Base-by-base conservation (phyloP, 2,888 invertebrate genomes). In the Agonopterix alstromeriana region DNA sequence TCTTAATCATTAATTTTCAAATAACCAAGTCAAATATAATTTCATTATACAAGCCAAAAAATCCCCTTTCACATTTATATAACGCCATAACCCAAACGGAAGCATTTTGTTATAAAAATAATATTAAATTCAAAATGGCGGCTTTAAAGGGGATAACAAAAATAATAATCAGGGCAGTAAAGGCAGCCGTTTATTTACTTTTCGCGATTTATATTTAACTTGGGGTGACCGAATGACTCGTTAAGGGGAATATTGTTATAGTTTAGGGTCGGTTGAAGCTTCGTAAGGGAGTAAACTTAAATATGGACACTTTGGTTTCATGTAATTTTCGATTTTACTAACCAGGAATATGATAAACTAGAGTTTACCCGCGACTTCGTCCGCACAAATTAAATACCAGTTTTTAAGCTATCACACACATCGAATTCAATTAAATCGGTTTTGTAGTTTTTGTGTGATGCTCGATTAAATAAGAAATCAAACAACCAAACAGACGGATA, bases 131-230 rank as follows among this genome's bases (percentile, higher is more conserved):
- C 76, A 87, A 87, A 77, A 88, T 88, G 87, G 86, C 86, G 72
- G 49, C 64, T 57, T 71, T 55, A 65, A 68, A 65, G 70, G 73
- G 82, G 84, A 77, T 63, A 63, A 61, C 63, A 65, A 77, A 84
- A n/a, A n/a, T n/a, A n/a, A 85, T 84, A 86, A 86, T 83, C 82
- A 84, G 87, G 78, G 78, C 80, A 82, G 78, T 85, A 79, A 86
- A 83, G 80, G 80, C 63, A 67, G 74, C 62, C 81, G 77, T 82
- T 78, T 88, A 88, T 88, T 88, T 88, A 88, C 87, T 86, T 86
- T 86, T 79, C 68, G 68, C 77, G 70, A 82, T 82, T 86, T 82
- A 81, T 84, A 77, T 76, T 76, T 72, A 67, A 59, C n/a, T 36
- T 45, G 14, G 45, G 45, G 45, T 36, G 36, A 11, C 36, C n/a